Conservation (phyloP, 2,888 invertebrate species). For the Rhamnusium bicolor region DNA sequence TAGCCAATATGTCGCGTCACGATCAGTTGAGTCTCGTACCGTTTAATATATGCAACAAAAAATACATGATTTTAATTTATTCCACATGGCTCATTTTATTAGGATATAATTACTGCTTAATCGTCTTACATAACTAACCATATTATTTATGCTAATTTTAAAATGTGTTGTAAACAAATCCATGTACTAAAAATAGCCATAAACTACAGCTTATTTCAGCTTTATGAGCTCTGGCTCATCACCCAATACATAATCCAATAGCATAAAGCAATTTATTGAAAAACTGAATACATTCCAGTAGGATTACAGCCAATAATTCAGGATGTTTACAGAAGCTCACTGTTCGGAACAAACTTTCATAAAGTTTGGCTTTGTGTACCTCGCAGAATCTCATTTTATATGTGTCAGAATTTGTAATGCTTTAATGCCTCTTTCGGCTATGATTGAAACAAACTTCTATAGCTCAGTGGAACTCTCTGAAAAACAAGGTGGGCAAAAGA, state of each 20-base stretch:
- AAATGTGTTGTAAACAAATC: neutral
- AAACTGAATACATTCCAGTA: constrained; percentile 49
- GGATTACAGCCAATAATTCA: constrained; percentile 56
- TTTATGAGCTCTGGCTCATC: neutral
- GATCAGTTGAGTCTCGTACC: neutral
- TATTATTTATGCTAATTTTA: neutral
- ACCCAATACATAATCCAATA: constrained; percentile 37
- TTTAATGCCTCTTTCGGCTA: constrained; percentile 51
- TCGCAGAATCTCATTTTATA: constrained; percentile 50
- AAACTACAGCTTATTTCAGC: neutral
- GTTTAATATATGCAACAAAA: neutral
- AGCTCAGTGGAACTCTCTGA: neutral
- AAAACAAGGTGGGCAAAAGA: neutral
- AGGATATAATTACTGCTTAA: neutral
- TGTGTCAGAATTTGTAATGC: constrained; percentile 56
- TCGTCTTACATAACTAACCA: neutral
- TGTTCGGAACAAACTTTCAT: constrained; percentile 44
- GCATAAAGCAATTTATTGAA: constrained; percentile 46
- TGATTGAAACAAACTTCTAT: constrained; percentile 45
- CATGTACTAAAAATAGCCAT: neutral
- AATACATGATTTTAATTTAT: neutral
- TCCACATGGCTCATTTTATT: neutral
- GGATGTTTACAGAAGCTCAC: constrained; percentile 52
- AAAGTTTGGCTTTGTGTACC: constrained; percentile 44
- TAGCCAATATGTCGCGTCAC: too few species aligned